Percentiles rank a stretch among this genome's conserved stretches.
phyloP scores from a whole-genome alignment of 2,888 invertebrate species.

The Drepanosiphum platanoidis region DNA sequence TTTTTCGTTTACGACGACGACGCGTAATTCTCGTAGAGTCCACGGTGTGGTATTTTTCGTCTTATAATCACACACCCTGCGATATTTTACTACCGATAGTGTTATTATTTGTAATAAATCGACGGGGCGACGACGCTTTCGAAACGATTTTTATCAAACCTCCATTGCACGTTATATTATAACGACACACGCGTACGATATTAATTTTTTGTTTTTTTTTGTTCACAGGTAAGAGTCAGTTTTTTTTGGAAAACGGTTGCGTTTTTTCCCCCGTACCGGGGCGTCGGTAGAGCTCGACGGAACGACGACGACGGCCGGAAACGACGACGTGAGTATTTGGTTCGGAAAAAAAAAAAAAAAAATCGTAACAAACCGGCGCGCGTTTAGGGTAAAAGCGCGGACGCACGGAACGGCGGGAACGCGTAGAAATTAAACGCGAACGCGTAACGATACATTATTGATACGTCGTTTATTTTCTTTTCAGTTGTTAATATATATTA shows the following conservation, averaged over 20 bases:
- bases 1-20: not conserved
- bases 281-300: too few relatives aligned
- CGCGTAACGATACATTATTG: not conserved
- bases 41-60: too few relatives aligned
- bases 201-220: not conserved
- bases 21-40: constrained; percentile 7
- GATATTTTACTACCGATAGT: constrained; percentile 2
- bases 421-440: not conserved
- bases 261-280: not conserved
- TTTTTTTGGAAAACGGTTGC: too few relatives aligned
- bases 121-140: not conserved
- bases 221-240: constrained; percentile 43
- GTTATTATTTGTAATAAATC: constrained; percentile 27
- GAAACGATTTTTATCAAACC: constrained; percentile 29
- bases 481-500: not conserved
- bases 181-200: too few relatives aligned
- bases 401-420: too few relatives aligned
- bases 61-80: too few relatives aligned
- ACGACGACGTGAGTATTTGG: not conserved
- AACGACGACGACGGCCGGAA: not conserved
- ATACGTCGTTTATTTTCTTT: not conserved
- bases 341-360: not conserved
- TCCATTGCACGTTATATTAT: too few relatives aligned
- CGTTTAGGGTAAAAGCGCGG: too few relatives aligned
- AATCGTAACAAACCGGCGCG: too few relatives aligned